Base-by-base conservation (phyloP, 2,888 invertebrate genomes). In the Sminthurides aquaticus region DNA sequence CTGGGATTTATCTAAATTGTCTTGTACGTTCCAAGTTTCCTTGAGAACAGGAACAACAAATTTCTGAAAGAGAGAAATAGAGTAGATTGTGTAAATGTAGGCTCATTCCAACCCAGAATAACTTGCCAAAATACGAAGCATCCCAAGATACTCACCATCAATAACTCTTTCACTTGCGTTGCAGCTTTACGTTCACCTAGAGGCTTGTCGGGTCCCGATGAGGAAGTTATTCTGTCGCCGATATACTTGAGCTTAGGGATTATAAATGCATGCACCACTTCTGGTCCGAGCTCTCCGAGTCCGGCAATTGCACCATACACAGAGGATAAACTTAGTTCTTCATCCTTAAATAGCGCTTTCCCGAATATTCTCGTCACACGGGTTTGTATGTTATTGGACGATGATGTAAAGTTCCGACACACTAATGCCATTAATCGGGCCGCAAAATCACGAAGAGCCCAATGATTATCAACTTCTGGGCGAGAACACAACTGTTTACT, bases 381-480 rank as follows among this genome's bases (percentile, higher is more conserved):
- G 0, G 94, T 94, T 81, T 97, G 97, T 24, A 98, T 84, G 78
- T 93, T 94, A 78, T 97, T 97, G 3, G 95, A 95, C 52, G 91
- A 91, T 0, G 95, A 94, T 79, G 94, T 95, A 78, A 95, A 97
- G 75, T 91, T 94, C 80, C 92, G 92, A 81, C 93, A 94, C 73
- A 96, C 91, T 79, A 93, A 92, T 0, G 92, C 86, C 88, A 96
- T 90, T 8, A 96, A 83, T 0, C 92, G 84, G 0, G 97, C 91
- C 0, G 97, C 96, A 80, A 98, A 99, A 79, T 98, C 97, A 15
- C 98, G 83, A 62, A 99, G 81, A 0, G 97, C 98, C 97, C 97
- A 99, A 79, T 99, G 98, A 80, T 99, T 98, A 79, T 98, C 98
- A 76, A 91, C 83, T 79, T 98, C 97, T 0, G 97, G 97, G 28